Evolutionary conservation across 2,113 vertebrate species (phyloP).

Genomic region (Microcebus murinus): DNA sequence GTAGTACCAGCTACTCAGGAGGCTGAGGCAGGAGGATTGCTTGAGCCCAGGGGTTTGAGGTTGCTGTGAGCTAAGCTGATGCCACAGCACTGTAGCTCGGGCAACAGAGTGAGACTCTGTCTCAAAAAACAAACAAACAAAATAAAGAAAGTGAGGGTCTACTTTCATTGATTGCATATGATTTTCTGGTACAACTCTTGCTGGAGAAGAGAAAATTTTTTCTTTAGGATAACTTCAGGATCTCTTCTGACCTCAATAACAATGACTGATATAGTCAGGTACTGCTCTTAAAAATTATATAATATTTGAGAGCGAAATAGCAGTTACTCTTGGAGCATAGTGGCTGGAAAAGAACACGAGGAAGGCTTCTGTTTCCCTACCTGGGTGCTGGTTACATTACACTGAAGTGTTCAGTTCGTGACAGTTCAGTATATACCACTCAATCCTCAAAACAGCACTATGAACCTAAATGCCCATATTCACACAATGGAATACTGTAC

Average conservation of each 20-base stretch:
- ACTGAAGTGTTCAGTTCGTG: background rate
- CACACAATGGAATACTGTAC: background rate
- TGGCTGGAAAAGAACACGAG: background rate
- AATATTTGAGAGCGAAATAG: background rate
- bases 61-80: too few species aligned
- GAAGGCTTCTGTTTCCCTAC: background rate
- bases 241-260: background rate
- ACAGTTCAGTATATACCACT: background rate
- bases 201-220: background rate
- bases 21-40: too few species aligned
- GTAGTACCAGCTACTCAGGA: too few species aligned
- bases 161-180: background rate
- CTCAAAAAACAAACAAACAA: too few species aligned
- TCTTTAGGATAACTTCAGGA: background rate
- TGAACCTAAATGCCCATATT: background rate
- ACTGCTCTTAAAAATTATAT: background rate
- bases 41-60: too few species aligned
- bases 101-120: too few species aligned
- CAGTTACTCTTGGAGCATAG: background rate
- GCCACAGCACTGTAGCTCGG: too few species aligned
- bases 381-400: background rate
- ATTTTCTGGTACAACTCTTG: background rate
- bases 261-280: background rate
- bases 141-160: background rate
- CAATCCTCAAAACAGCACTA: background rate